Conservation (phyloP, 2,797 vertebrate species). For the Pteronotus mesoamericanus region DNA sequence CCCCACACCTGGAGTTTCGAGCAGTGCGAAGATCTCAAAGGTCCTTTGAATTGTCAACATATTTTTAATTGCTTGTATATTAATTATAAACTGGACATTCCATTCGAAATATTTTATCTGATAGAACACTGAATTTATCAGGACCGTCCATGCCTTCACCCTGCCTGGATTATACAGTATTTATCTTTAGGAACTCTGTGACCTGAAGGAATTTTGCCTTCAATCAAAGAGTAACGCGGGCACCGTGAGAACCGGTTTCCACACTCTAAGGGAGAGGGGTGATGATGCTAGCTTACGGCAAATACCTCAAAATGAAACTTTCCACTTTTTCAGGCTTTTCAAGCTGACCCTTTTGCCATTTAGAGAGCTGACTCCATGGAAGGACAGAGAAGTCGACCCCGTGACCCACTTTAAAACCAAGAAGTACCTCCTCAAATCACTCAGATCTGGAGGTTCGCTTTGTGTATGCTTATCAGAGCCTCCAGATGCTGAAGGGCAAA, state of each 20-base stretch:
- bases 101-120: not conserved
- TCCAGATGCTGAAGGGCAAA: constrained; percentile 67
- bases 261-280: not conserved
- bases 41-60: not conserved
- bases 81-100: not conserved
- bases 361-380: not conserved
- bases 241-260: not conserved
- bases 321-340: not conserved
- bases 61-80: not conserved
- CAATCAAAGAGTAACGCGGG: not conserved
- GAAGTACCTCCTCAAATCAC: not conserved
- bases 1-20: not conserved
- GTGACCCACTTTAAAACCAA: constrained; percentile 31
- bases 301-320: not conserved
- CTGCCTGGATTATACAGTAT: not conserved
- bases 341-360: not conserved
- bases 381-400: not conserved
- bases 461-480: constrained; percentile 39
- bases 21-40: not conserved
- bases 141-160: not conserved
- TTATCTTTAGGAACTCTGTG: not conserved
- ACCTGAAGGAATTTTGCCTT: not conserved
- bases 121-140: not conserved
- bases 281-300: not conserved
- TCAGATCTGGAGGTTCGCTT: constrained; percentile 31